phyloP scores from a whole-genome alignment of 2,113 vertebrate genomes.

The Axis porcinus region DNA sequence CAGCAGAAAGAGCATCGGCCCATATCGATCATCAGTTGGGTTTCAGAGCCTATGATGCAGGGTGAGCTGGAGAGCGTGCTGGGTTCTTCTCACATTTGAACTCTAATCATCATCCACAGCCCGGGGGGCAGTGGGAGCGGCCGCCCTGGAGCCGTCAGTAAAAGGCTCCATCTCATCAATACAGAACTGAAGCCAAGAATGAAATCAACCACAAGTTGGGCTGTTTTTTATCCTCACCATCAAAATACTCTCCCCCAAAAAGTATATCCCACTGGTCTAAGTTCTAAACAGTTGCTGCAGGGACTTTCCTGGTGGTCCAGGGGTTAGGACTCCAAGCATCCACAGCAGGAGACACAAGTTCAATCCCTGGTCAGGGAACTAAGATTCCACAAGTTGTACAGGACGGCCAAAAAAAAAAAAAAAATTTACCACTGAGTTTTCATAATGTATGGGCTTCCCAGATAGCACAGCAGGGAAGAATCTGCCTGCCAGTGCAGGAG shows the following conservation, averaged over 20 bases:
- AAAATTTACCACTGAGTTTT: not conserved
- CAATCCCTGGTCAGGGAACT: not conserved
- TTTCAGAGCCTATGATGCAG: accelerated
- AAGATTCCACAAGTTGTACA: not conserved
- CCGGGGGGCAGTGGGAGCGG: accelerated
- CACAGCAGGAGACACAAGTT: not conserved
- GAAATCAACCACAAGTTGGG: not conserved
- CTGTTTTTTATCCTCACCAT: not conserved
- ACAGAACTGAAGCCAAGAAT: not conserved
- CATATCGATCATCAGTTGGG: accelerated
- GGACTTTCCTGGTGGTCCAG: not conserved
- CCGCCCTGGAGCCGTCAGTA: accelerated
- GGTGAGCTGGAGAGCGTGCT: accelerated
- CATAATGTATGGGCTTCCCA: not conserved
- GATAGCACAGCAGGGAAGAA: not conserved
- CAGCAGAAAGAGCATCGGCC: accelerated
- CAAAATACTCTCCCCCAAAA: not conserved
- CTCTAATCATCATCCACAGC: not conserved
- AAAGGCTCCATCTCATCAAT: too few species aligned
- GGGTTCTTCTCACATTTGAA: accelerated
- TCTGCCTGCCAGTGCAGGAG: not conserved
- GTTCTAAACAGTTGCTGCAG: not conserved
- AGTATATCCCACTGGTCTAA: not conserved
- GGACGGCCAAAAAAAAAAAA: not conserved
- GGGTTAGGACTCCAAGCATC: not conserved